Base-by-base conservation (phyloP, 2,888 invertebrate genomes). In the Eristalis arbustorum region DNA sequence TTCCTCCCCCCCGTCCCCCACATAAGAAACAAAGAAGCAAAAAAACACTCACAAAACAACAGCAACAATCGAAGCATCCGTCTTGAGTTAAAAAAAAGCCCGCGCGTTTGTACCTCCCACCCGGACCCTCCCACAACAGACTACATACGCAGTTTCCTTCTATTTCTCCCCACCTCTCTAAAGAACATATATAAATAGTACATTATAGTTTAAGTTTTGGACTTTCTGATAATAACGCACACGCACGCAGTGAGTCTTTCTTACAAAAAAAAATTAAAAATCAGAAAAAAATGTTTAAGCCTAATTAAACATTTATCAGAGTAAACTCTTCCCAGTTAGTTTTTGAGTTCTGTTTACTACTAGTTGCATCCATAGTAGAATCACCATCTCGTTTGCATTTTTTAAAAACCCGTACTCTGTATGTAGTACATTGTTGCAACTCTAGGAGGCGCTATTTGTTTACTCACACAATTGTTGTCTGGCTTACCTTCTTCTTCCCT, bases 221-320 rank as follows among this genome's bases (percentile, higher is more conserved):
- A 92, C 91, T 91, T 90, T 91, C 91, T 90, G 91, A 89, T 90
- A 91, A 90, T 90, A 90, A 90, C 92, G 93, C 93, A 93, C 92
- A 92, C 93, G 93, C 93, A 93, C 93, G 92, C 93, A 93, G 93
- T 93, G 93, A 93, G 93, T 92, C 91, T 91, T 90, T 84, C 87
- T 77, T 73, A 66, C 73, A 25, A 69, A 67, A 72, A 74, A 76
- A 72, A 78, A 79, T 69, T 62, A 31, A 69, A 64, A 74, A 40
- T 74, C 28, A 40, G 25, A 72, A 75, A 57, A 61, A 49, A 74
- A 82, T 8, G 4, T 10, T 37, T 37, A 73, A 13, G 80, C 68
- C 73, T 81, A n/a, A 66, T n/a, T 75, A 49, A 83, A 71, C 85
- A 69, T 69, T 84, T 74, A 74, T 71, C 49, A 74, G 74, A 82